phyloP scores from a whole-genome alignment of 2,888 invertebrate species.

The Dynastes hyllus region DNA sequence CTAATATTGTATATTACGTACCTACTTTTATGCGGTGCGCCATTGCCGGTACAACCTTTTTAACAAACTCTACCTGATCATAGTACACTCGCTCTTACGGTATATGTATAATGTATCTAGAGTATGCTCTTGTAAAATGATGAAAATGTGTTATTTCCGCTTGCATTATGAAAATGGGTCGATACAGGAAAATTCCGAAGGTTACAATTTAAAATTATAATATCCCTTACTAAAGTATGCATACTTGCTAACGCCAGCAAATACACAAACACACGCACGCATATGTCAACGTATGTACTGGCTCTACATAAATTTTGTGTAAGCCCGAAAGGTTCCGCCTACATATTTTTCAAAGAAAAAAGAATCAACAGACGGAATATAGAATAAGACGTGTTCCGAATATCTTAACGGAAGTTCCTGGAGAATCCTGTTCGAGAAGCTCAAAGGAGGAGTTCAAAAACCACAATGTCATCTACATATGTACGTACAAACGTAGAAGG shows the following conservation, averaged over 20 bases:
- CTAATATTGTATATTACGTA: too few species aligned
- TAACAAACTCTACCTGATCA: too few species aligned
- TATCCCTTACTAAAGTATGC: not conserved
- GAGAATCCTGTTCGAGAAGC: conserved; percentile 1
- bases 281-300: not conserved
- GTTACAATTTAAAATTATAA: not conserved
- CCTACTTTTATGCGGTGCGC: too few species aligned
- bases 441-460: not conserved
- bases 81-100: too few species aligned
- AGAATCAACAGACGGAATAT: not conserved
- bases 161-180: too few species aligned
- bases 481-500: conserved; percentile 3
- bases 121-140: not conserved
- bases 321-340: not conserved
- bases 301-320: conserved; percentile 14
- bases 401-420: conserved; percentile 12
- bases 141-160: too few species aligned
- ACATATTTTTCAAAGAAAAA: not conserved
- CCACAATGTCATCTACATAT: conserved; percentile 8
- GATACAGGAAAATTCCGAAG: too few species aligned
- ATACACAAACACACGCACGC: too few species aligned
- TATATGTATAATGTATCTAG: not conserved
- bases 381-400: conserved; percentile 20
- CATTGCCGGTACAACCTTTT: too few species aligned
- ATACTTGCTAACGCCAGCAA: not conserved